A percentile compares a stretch with the other conserved stretches of the same genome.
phyloP scores from a whole-genome alignment of 2,888 invertebrate genomes.

The Torymus texanus region DNA sequence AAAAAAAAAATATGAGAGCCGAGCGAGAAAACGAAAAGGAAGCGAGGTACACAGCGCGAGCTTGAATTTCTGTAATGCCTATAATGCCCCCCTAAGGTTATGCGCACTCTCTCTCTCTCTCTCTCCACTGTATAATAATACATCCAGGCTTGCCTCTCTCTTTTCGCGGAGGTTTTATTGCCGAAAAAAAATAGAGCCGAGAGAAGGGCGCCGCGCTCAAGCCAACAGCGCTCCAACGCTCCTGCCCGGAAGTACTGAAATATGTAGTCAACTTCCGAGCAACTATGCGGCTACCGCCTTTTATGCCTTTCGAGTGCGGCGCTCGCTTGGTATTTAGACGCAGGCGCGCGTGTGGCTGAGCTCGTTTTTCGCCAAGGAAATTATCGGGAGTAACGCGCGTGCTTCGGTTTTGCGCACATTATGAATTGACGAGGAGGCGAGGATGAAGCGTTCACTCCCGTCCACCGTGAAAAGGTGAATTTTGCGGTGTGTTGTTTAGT shows the following conservation, averaged over 20 bases:
- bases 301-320: constrained; percentile 8
- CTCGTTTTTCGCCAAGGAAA: background rate
- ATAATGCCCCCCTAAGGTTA: constrained; percentile 64
- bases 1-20: constrained; percentile 10
- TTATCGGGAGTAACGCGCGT: too few relatives aligned
- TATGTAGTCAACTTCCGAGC: constrained; percentile 60
- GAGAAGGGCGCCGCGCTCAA: constrained; percentile 13
- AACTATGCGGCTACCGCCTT: constrained; percentile 46
- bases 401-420: too few relatives aligned
- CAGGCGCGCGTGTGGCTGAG: too few relatives aligned
- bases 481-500: too few relatives aligned
- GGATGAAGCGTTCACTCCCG: too few relatives aligned
- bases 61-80: constrained; percentile 70
- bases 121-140: constrained; percentile 45
- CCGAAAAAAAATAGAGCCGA: constrained; percentile 61
- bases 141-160: constrained; percentile 50
- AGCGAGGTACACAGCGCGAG: constrained; percentile 60
- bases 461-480: too few relatives aligned
- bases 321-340: background rate
- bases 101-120: constrained; percentile 27
- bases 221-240: constrained; percentile 12
- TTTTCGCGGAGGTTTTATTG: constrained; percentile 67
- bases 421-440: too few relatives aligned
- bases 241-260: constrained; percentile 61
- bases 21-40: constrained; percentile 57